phyloP scores from a whole-genome alignment of 2,888 invertebrate species.

The Trachelus troglodyta region DNA sequence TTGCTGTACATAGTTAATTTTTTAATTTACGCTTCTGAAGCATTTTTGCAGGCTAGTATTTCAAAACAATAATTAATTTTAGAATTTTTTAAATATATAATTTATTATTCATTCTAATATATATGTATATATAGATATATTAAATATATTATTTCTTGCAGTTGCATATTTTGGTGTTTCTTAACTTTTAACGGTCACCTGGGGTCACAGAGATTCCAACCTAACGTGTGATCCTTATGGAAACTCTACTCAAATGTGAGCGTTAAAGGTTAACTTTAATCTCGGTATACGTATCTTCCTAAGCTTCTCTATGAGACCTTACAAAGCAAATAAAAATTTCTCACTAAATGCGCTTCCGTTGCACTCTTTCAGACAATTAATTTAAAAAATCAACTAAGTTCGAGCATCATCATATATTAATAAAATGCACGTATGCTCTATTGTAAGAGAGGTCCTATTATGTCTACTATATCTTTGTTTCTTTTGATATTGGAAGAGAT shows the following conservation, averaged over 20 bases:
- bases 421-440: not conserved
- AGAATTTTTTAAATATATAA: slow-evolving; percentile 30
- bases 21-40: not conserved
- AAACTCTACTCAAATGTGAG: no score
- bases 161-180: not conserved
- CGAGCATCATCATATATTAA: not conserved
- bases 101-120: slow-evolving; percentile 25
- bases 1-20: not conserved
- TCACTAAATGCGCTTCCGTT: not conserved
- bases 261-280: not conserved
- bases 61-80: slow-evolving; percentile 9
- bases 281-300: not conserved
- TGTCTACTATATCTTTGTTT: no score
- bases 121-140: slow-evolving; percentile 28
- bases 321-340: not conserved
- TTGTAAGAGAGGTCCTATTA: not conserved
- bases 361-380: not conserved
- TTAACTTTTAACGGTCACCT: not conserved
- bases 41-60: not conserved
- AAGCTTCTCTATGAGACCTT: not conserved
- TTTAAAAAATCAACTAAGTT: not conserved
- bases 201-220: no score
- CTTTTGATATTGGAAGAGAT: not conserved
- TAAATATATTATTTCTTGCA: slow-evolving; percentile 32
- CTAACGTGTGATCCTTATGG: no score